Evolutionary conservation across 2,888 invertebrate species (phyloP).

Genomic region (Aleiodes testaceus): DNA sequence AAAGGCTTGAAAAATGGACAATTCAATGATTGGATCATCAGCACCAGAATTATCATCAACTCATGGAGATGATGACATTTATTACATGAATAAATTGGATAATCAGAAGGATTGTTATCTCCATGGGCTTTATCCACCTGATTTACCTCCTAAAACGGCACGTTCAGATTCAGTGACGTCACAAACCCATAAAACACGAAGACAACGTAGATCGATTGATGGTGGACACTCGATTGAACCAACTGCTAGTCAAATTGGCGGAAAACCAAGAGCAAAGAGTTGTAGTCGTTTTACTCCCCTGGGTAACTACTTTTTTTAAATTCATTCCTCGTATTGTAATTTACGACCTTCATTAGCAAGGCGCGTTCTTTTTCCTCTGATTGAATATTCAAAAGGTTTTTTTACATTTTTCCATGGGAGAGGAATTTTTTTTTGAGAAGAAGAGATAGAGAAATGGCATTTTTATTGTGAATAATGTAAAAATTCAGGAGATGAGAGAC

Average conservation of each 20-base stretch:
- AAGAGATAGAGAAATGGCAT: no score
- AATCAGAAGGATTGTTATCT: conserved; percentile 1
- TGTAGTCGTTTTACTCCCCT: conserved; percentile 65
- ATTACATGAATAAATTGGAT: background rate
- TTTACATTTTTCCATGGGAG: background rate
- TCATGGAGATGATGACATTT: background rate
- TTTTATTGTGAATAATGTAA: conserved; percentile 2
- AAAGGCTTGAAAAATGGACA: no score
- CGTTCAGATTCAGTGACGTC: conserved; percentile 52
- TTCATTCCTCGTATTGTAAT: background rate
- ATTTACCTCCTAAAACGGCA: conserved; percentile 39
- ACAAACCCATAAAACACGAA: conserved; percentile 54
- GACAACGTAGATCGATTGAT: conserved; percentile 57
- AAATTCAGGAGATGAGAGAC: conserved; percentile 62
- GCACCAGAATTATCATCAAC: background rate
- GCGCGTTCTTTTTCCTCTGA: background rate
- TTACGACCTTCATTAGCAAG: background rate
- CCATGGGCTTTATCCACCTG: conserved; percentile 51
- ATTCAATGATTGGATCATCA: background rate
- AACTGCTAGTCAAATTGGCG: conserved; percentile 50
- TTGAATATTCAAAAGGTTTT: background rate
- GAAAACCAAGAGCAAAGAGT: conserved; percentile 63
- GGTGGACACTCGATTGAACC: conserved; percentile 60
- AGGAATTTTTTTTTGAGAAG: background rate
- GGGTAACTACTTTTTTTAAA: conserved; percentile 59